Conservation (phyloP, 2,888 invertebrate genomes). For the Brachycybe producta region DNA sequence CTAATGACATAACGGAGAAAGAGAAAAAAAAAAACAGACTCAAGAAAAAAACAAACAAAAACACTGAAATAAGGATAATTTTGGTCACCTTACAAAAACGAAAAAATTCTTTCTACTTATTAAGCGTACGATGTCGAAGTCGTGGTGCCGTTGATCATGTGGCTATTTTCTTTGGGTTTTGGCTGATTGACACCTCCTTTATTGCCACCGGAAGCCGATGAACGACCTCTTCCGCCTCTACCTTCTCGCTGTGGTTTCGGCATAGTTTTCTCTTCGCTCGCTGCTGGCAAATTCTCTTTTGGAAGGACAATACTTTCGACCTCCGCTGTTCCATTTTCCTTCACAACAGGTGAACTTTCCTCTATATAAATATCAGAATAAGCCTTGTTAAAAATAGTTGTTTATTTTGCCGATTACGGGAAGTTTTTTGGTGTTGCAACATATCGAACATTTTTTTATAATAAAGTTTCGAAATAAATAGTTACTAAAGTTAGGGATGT, state of each 20-base stretch:
- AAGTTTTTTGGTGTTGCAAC: background rate
- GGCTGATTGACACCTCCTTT: background rate
- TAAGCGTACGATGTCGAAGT: conserved; percentile 8
- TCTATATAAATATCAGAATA: too few species aligned
- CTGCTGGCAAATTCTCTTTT: background rate
- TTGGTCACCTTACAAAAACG: too few species aligned
- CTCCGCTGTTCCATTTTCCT: background rate
- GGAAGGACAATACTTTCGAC: background rate
- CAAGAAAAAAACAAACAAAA: too few species aligned
- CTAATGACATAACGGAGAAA: too few species aligned
- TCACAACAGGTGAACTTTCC: too few species aligned
- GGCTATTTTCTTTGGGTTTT: background rate
- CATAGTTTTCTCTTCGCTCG: background rate
- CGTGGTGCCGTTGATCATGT: conserved; percentile 11
- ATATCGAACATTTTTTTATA: too few species aligned
- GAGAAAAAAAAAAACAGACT: too few species aligned
- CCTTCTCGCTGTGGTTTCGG: background rate
- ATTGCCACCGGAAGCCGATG: background rate
- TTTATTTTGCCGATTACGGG: background rate
- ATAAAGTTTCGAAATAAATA: too few species aligned
- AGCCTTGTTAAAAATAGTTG: background rate
- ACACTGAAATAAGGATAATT: too few species aligned
- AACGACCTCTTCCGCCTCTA: conserved; percentile 1
- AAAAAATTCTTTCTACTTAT: too few species aligned
- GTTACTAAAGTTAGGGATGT: too few species aligned